These are phyloP conservation scores for Anisognathus igniventris DNA, from an alignment of 2,797 vertebrate genomes.

Conservation along the genomic window DNA sequence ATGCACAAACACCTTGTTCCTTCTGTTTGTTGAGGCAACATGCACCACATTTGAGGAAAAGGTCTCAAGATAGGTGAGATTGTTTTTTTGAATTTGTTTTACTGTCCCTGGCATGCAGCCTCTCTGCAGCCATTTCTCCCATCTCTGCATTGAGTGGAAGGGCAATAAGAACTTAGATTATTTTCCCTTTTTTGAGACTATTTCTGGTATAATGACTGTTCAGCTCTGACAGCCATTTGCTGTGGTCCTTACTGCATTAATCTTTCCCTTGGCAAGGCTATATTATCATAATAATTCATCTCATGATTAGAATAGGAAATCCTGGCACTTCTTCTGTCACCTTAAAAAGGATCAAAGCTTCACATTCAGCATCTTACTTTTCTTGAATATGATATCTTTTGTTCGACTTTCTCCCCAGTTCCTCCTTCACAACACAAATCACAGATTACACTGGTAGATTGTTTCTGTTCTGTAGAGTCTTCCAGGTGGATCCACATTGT, in stretches of 20 bases:
- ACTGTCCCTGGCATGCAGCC: background rate
- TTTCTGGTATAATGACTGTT: background rate
- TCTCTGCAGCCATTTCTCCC: background rate
- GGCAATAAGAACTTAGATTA: background rate
- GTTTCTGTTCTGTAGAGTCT: background rate
- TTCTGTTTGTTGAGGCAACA: background rate
- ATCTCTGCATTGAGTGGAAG: background rate
- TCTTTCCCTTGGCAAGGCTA: background rate
- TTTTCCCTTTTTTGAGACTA: background rate
- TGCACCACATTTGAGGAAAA: background rate
- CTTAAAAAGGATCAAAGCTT: background rate
- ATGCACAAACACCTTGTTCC: background rate
- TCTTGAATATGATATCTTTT: background rate
- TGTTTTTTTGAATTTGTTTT: background rate
- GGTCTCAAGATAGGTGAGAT: background rate
- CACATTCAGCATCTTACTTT: background rate
- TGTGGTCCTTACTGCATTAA: background rate
- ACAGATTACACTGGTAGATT: background rate
- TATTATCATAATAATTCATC: background rate
- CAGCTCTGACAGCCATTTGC: background rate
- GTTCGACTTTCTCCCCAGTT: background rate
- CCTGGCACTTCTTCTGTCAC: background rate
- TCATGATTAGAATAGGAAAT: background rate
- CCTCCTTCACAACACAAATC: background rate
- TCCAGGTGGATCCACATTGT: background rate